phyloP scores from a whole-genome alignment of 2,797 vertebrate species.

The Hypotaenidia philippensis region DNA sequence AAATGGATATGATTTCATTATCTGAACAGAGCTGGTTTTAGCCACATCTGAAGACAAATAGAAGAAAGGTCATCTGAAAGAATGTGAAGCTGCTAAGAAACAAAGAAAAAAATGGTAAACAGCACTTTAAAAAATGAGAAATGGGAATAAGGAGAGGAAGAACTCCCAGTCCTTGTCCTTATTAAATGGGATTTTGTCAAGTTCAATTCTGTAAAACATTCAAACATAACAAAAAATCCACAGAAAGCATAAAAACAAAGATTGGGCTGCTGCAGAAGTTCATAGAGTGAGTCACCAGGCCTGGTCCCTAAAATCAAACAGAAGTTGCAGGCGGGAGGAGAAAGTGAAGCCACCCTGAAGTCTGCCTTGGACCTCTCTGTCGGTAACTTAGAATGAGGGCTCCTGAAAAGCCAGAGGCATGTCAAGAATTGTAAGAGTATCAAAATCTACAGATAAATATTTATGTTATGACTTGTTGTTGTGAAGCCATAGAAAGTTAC shows the following conservation, averaged over 20 bases:
- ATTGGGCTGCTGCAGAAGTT: neutral
- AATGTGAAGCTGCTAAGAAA: constrained; percentile 32
- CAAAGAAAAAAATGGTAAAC: constrained; percentile 18
- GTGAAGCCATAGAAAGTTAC: neutral
- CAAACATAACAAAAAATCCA: constrained; percentile 20
- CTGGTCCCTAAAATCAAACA: neutral
- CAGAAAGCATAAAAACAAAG: constrained; percentile 21
- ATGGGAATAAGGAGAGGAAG: constrained; percentile 2
- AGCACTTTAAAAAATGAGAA: constrained; percentile 28
- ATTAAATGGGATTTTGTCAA: neutral
- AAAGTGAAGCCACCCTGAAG: neutral
- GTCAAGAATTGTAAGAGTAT: neutral
- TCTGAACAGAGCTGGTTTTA: constrained; percentile 1
- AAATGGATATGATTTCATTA: constrained; percentile 5
- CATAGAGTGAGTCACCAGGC: neutral
- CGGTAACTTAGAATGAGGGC: neutral
- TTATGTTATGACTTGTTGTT: neutral
- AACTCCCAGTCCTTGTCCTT: neutral
- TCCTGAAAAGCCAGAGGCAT: neutral
- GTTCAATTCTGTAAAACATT: neutral
- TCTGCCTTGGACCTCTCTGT: neutral
- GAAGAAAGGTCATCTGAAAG: constrained; percentile 33
- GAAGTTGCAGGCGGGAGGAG: neutral
- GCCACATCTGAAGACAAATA: constrained; percentile 5
- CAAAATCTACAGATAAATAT: neutral